Percentiles rank a stretch among this genome's conserved stretches.
Conservation (phyloP, 1,140 invertebrate species). For the Pogonomyrmex californicus region DNA sequence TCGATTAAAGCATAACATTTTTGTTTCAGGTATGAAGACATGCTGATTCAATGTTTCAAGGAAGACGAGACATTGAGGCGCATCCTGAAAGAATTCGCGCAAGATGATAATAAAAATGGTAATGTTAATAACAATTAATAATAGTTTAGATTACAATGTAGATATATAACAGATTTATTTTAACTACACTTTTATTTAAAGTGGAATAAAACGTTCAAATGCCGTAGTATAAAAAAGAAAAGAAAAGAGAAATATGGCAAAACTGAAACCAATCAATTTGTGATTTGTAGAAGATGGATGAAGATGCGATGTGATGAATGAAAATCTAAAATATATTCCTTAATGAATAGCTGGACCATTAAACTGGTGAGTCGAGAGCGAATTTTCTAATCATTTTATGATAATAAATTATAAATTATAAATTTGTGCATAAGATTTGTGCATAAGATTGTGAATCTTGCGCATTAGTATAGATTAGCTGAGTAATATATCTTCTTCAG, state of each 20-base stretch:
- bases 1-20: neutral
- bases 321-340: constrained; percentile 31
- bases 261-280: neutral
- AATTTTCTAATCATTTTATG: constrained; percentile 3
- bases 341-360: neutral
- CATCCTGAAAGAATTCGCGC: constrained; percentile 45
- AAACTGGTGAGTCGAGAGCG: constrained; percentile 32
- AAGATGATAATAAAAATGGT: neutral
- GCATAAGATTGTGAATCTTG: neutral
- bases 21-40: constrained; percentile 71
- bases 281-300: neutral
- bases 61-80: constrained; percentile 64
- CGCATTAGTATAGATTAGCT: neutral
- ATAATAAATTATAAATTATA: neutral
- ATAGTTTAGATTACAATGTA: neutral
- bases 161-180: neutral
- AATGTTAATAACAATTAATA: neutral
- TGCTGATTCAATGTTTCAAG: constrained; percentile 61
- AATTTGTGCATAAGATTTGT: neutral
- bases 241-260: neutral
- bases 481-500: no score
- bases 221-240: neutral
- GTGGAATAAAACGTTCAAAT: neutral
- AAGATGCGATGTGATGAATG: neutral
- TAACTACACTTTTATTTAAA: neutral